phyloP scores from a whole-genome alignment of 1,140 invertebrate genomes.

The Argopecten irradians region DNA sequence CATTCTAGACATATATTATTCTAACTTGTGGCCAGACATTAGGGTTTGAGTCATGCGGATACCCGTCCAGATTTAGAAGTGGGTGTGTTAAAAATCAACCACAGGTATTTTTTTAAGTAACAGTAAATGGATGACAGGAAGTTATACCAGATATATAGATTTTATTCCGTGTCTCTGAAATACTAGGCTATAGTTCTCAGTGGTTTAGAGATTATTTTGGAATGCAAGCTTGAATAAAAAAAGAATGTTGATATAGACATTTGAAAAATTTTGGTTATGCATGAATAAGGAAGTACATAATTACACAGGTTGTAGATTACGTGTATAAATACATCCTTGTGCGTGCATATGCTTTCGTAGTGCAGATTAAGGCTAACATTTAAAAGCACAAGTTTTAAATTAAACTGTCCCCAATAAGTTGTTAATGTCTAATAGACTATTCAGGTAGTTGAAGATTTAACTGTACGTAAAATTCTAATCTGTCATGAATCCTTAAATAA shows the following conservation, averaged over 20 bases:
- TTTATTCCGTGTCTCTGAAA: background rate
- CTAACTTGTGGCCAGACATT: background rate
- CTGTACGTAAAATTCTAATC: conserved; percentile 10
- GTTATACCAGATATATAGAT: background rate
- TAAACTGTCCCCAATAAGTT: background rate
- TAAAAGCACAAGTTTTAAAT: background rate
- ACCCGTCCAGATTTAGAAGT: background rate
- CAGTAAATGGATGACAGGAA: background rate
- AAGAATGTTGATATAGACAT: background rate
- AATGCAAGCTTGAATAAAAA: background rate
- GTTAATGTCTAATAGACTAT: background rate
- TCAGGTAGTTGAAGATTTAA: background rate
- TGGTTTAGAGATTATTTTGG: background rate
- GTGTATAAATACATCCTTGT: background rate
- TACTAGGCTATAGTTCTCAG: background rate
- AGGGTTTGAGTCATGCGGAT: background rate
- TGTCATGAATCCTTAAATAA: background rate
- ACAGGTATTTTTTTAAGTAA: conserved; percentile 4
- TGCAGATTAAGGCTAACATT: background rate
- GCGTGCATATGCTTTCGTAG: background rate
- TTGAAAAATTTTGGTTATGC: background rate
- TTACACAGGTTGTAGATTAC: background rate
- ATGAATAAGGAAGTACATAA: background rate
- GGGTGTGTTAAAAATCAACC: background rate
- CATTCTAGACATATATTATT: conserved; percentile 11